These are phyloP conservation scores for Tinamus guttatus DNA, from an alignment of 2,113 vertebrate species.

Conservation along the genomic window DNA sequence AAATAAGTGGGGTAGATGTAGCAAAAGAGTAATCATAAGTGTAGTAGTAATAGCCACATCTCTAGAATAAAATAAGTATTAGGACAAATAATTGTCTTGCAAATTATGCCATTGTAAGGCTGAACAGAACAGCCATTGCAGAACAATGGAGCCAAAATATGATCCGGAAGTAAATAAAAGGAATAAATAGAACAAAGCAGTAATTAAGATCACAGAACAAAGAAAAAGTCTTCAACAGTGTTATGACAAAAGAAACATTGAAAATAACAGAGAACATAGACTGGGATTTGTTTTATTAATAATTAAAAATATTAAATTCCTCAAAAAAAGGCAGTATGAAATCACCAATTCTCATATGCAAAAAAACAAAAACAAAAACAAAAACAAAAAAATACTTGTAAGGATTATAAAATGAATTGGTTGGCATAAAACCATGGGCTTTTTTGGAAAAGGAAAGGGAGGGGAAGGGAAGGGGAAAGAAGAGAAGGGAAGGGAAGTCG, in stretches of 20 bases:
- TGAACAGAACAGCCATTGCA: neutral
- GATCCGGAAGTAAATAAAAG: neutral
- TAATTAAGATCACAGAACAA: neutral
- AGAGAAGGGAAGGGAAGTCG: too few relatives aligned
- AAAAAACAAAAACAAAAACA: neutral
- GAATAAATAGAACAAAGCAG: neutral
- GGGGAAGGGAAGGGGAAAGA: too few relatives aligned
- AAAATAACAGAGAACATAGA: neutral
- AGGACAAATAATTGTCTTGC: neutral
- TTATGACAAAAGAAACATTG: neutral
- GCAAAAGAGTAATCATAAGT: neutral
- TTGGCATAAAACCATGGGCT: neutral
- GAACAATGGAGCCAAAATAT: neutral
- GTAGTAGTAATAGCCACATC: neutral
- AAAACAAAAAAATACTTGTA: neutral
- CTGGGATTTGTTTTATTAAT: neutral
- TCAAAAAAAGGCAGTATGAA: neutral
- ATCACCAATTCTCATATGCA: neutral
- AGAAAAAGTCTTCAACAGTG: neutral
- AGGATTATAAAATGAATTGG: neutral
- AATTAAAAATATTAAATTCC: neutral
- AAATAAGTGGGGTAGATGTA: neutral
- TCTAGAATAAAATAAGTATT: neutral
- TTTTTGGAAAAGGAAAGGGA: neutral
- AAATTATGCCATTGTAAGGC: neutral